Evolutionary conservation across 2,888 invertebrate species (phyloP), one percentile per base, ranked within the genome.

Genomic region (Spodoptera exigua): DNA sequence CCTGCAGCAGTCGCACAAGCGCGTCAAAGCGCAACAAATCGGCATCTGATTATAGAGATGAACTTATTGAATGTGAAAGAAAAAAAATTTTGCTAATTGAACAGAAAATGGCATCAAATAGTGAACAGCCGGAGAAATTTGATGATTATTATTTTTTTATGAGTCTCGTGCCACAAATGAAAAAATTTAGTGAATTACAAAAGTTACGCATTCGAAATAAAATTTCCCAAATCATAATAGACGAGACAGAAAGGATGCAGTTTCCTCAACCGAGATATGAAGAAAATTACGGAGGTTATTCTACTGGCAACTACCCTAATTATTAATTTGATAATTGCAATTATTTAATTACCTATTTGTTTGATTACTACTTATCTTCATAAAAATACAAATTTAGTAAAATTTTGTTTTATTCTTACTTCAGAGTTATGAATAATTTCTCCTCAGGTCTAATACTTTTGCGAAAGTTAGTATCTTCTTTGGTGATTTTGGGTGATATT

Each of bases 401-500:
- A 2, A 54, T 48, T 54, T 9, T 48, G 14, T 35, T 59, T 59
- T 54, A 63, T 58, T 62, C 54, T 59, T 49, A 62, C 62, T 49
- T 56, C 27, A 61, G 49, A 13, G 55, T 61, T 57, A 55, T 27
- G 37, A 45, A 57, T 43, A 60, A 39, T 60, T 60, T 60, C 55
- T 60, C 14, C 55, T 46, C 55, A 55, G 48, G 48, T 40, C 55
- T 37, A 12, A 60, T 55, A 48, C 55, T 21, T 70, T 70, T 68
- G 40, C 68, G 64, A 67, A 70, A 70, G n/a, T 39, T 43, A 44
- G 48, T 49, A 39, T 62, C 48, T 61, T 66, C 36, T 69, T 61
- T 72, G 61, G 67, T 60, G 57, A 68, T 65, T 66, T 66, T 66
- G 44, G 47, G 41, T 45, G 46, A 56, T 62, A 62, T 58, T 51